Evolutionary conservation across 2,888 invertebrate species (phyloP).

Genomic region (Cosmia pyralina): DNA sequence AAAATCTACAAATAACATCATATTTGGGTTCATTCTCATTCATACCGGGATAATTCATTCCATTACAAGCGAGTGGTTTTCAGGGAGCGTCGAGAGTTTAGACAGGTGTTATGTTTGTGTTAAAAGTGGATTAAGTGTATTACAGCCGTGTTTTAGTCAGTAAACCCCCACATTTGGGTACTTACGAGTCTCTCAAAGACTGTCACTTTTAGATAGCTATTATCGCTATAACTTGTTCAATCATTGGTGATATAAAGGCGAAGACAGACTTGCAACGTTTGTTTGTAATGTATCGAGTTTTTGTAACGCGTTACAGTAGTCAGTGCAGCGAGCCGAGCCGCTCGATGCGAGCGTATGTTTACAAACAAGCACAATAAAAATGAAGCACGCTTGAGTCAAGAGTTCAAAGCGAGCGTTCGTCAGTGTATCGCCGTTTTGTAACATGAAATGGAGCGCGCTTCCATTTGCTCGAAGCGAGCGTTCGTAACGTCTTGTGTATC

Average conservation of each 20-base stretch:
- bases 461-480: no score
- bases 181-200: background rate
- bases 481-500: no score
- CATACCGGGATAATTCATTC: slow-evolving; percentile 30
- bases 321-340: no score
- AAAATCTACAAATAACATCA: slow-evolving; percentile 36
- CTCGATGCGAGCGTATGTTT: no score
- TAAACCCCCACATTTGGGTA: background rate
- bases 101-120: slow-evolving; percentile 31
- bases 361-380: no score
- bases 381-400: no score
- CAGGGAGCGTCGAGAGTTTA: slow-evolving; percentile 21
- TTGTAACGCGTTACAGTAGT: no score
- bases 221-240: background rate
- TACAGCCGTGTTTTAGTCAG: background rate
- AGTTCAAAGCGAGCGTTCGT: no score
- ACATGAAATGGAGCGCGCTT: no score
- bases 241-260: background rate
- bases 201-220: background rate
- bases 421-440: no score
- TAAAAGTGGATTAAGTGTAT: slow-evolving; percentile 30
- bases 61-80: slow-evolving; percentile 38
- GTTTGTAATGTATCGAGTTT: no score
- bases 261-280: no score
- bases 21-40: slow-evolving; percentile 27